Evolutionary conservation across 2,113 vertebrate species (phyloP).

Genomic region (Saguinus imperator): DNA sequence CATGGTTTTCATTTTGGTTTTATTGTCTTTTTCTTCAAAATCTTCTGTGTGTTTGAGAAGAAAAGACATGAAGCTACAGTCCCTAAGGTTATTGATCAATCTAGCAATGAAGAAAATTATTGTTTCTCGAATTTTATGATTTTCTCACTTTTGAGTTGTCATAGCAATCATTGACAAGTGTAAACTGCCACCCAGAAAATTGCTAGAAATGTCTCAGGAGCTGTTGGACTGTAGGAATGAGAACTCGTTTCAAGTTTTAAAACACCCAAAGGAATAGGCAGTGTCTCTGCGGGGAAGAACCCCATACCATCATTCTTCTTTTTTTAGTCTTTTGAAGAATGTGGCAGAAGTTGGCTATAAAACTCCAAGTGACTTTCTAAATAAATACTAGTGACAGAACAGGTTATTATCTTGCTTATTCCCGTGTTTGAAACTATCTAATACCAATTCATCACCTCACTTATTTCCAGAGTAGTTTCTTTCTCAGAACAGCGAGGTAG

Average conservation of each 20-base stretch:
- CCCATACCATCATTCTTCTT: not conserved
- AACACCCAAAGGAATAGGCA: conserved; percentile 4
- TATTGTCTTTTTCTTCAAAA: conserved; percentile 28
- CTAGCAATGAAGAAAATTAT: not conserved
- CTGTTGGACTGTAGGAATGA: not conserved
- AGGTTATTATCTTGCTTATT: conserved; percentile 8
- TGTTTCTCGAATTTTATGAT: conserved; percentile 28
- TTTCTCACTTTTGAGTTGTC: conserved; percentile 28
- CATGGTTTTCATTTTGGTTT: conserved; percentile 24
- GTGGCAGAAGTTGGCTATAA: not conserved
- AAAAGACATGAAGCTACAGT: not conserved
- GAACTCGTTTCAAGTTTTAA: conserved; percentile 45
- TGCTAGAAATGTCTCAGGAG: not conserved
- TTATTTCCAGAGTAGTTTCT: conserved; percentile 42
- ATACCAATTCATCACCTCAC: not conserved
- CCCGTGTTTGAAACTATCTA: not conserved
- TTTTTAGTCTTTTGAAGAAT: not conserved
- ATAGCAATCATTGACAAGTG: conserved; percentile 25
- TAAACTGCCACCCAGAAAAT: conserved; percentile 44
- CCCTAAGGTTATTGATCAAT: conserved; percentile 18
- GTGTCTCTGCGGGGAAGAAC: not conserved
- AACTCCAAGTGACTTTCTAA: conserved; percentile 17
- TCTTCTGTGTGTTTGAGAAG: not conserved
- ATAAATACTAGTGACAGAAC: conserved; percentile 42
- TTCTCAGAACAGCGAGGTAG: not conserved